Base-by-base conservation (phyloP, 2,113 vertebrate species). In the Pseudorectes ferrugineus region DNA sequence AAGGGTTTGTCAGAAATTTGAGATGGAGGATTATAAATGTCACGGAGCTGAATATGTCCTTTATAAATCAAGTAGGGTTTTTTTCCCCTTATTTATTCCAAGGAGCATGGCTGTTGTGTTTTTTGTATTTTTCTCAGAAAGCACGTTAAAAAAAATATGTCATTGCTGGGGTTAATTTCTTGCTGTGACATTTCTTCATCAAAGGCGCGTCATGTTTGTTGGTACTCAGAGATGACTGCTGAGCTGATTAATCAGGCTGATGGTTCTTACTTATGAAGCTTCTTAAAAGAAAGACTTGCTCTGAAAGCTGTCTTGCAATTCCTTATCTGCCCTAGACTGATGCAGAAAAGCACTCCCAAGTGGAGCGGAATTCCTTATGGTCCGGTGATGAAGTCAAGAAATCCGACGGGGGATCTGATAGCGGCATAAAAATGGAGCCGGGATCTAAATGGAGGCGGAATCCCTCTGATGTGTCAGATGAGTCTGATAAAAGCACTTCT, bases 381-480 rank as follows among this genome's bases (percentile, higher is more conserved):
- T 98, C 99, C 6, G 83, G 98, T 7, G 99, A 99, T 92, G 99
- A 99, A 84, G 97, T 99, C 93, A 99, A 99, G 97, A 98, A 98
- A 95, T 98, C 98, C 9, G 99, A 99, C 38, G 98, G 98, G 2
- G 98, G 98, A 54, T 99, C 99, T 8, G 99, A 99, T 93, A 98
- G 98, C 3, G 98, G 99, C 77, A 88, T 99, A 91, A 98, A 97
- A 94, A 99, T 98, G 98, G 99, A 99, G 85, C 92, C 98, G 5
- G 98, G 98, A n/a, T 98, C 98, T 16, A 99, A 98, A 94, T 99
- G 99, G 99, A 97, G 98, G 68, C 98, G 98, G 91, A 99, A 99
- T 89, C 98, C 99, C 62, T 99, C 99, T 2, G 99, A 99, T 75
- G 96, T 99, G 84, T 99, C 99, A 0, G 99, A 99, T 12, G 99